Evolutionary conservation across 2,888 invertebrate genomes (phyloP), one percentile per base, ranked within the genome.

Genomic region (Nephrotoma flavescens): DNA sequence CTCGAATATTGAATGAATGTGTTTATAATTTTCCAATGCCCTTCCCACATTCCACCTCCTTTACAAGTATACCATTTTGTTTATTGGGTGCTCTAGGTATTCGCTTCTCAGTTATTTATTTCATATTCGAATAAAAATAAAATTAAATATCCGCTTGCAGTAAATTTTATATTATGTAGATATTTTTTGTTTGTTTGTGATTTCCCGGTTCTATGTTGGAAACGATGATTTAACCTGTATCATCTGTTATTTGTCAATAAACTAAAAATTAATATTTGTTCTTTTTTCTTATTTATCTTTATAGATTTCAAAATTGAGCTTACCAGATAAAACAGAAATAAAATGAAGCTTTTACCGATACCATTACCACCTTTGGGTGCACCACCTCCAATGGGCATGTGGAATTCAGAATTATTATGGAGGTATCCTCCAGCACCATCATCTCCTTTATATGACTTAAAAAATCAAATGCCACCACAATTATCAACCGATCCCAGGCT

Each of bases 401-500:
- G 95, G 93, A 94, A 95, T 42, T 94, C 95, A 89, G 97, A 97
- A 91, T 92, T 97, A 87, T 92, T 97, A 87, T 97, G 97, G 97
- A 94, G 97, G 90, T 97, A 97, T 91, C 96, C 96, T 86, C 93
- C 95, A 88, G 95, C 95, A 87, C 96, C 95, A 90, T 95, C 96
- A 87, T 95, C 94, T 88, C 96, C 96, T 9, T 93, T 96, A 88
- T 12, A 41, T 87, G 97, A 97, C 90, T 95, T 97, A 90, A 97
- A 97, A 92, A 96, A 96, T 86, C 97, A 97, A 90, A 92, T 97
- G 89, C 97, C 97, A 42, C 94, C 95, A 71, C 95, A 95, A 89
- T 93, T 97, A 92, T 96, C 97, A 83, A 94, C 96, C 89, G 98
- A 98, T 93, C 98, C 98, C 7, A 94, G 97, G 89, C 92, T 96